Base-by-base conservation (phyloP, 2,797 vertebrate genomes). In the Allobates femoralis region DNA sequence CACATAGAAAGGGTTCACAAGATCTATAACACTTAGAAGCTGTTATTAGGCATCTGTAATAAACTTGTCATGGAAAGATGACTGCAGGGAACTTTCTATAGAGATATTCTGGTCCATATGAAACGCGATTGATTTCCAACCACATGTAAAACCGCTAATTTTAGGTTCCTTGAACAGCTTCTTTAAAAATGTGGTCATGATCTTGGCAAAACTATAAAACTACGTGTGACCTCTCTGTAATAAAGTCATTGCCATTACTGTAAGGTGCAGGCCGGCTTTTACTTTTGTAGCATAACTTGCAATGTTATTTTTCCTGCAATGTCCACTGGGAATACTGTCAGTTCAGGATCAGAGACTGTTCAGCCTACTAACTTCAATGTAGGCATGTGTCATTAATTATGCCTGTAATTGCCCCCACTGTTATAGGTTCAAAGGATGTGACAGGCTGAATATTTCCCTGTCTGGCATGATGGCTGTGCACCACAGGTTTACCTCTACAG, bases 361-460 rank as follows among this genome's bases (percentile, higher is more conserved):
- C 80, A 69, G 80, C 19, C 51, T 23, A 56, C 19, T n/a, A 3
- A 82, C 51, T 41, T 82, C 23, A 41, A 26, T 66, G 26, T 14
- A 50, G n/a, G 26, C 41, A 69, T 56, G 81, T 69, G 30, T 56
- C 51, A 37, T 58, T 34, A 73, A 56, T 73, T 19, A 37, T 56
- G 23, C 18, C 81, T 58, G 66, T 58, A 73, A 73, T 18, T 37
- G 32, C 23, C 66, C 64, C 66, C 14, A 16, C 32, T 56, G 67
- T 56, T 56, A 15, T 12, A 41, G 23, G 32, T 55, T 83, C 81
- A 73, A 83, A 83, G 32, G 51, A 73, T 34, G n/a, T 58, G 81
- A 69, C 30, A 53, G 23, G 32, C 21, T n/a, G 21, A 73, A 23
- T 46, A 46, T 73, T 69, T 73, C 37, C 69, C 69, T 73, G 37